A percentile compares a stretch with the other conserved stretches of the same genome.
Conservation (phyloP, 2,888 invertebrate genomes). For the Elysia crispata region DNA sequence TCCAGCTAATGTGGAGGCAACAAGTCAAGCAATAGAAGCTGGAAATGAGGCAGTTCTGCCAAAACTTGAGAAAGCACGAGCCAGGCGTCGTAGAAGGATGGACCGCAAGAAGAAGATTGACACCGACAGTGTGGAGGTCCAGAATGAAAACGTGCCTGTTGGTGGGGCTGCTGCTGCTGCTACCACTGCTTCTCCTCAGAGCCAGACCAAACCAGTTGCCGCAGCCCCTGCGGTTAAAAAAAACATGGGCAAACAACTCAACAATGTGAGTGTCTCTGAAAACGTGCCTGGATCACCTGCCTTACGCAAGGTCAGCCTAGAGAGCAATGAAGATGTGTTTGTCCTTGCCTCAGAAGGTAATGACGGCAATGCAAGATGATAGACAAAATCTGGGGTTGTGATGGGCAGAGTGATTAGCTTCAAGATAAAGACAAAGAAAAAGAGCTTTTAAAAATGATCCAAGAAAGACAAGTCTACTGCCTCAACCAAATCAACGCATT, state of each 20-base stretch:
- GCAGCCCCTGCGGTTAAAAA: background rate
- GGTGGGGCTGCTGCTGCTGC: background rate
- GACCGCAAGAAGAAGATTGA: slow-evolving; percentile 45
- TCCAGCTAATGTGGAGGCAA: slow-evolving; percentile 18
- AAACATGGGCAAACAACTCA: slow-evolving; percentile 22
- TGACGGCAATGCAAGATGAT: slow-evolving; percentile 40
- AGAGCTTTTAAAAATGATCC: too few species aligned
- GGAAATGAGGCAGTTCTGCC: slow-evolving; percentile 46
- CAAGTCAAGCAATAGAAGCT: slow-evolving; percentile 35
- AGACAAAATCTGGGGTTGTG: too few species aligned
- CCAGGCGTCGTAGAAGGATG: slow-evolving; percentile 38
- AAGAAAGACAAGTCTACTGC: too few species aligned
- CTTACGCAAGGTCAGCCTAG: background rate
- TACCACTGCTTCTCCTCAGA: background rate
- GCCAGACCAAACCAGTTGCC: background rate
- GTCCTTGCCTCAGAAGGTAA: slow-evolving; percentile 43
- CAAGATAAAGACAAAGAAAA: too few species aligned
- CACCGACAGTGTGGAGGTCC: slow-evolving; percentile 15
- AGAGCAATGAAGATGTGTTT: slow-evolving; percentile 44
- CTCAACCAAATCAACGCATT: too few species aligned
- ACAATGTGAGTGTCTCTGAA: slow-evolving; percentile 46
- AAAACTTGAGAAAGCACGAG: slow-evolving; percentile 45
- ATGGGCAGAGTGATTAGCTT: too few species aligned
- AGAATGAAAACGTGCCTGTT: slow-evolving; percentile 27
- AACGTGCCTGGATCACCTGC: background rate